Conservation (phyloP, 2,888 invertebrate species). For the Hydrotaea diabolus region DNA sequence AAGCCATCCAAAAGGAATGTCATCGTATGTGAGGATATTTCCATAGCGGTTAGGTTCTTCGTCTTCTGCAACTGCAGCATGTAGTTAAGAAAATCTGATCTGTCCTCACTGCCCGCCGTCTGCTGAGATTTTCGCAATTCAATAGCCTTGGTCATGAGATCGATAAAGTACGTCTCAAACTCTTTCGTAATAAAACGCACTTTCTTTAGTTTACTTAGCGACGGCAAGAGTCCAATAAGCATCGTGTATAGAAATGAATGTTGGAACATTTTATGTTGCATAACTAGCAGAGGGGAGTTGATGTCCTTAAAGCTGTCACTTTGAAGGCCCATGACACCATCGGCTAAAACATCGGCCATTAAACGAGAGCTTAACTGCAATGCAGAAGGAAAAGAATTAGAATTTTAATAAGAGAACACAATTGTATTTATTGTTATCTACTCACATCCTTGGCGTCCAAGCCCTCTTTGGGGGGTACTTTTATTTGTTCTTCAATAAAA, state of each 20-base stretch:
- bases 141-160: no score
- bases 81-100: constrained; percentile 76
- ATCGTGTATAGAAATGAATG: constrained; percentile 25
- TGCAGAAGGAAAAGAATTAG: no score
- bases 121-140: constrained; percentile 66
- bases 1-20: constrained; percentile 77
- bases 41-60: constrained; percentile 29
- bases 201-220: no score
- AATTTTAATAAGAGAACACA: constrained; percentile 11
- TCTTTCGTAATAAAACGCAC: no score
- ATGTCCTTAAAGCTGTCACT: constrained; percentile 74
- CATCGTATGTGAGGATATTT: constrained; percentile 74
- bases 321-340: constrained; percentile 79
- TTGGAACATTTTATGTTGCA: constrained; percentile 50
- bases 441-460: constrained; percentile 79
- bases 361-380: constrained; percentile 74
- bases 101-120: constrained; percentile 67
- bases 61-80: constrained; percentile 75
- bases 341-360: constrained; percentile 80
- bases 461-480: constrained; percentile 73
- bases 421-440: background rate
- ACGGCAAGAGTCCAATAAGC: no score
- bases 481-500: constrained; percentile 77
- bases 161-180: no score
- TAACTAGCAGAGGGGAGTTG: constrained; percentile 70